Conservation (phyloP, 2,113 vertebrate species). For the Microtus ochrogaster region DNA sequence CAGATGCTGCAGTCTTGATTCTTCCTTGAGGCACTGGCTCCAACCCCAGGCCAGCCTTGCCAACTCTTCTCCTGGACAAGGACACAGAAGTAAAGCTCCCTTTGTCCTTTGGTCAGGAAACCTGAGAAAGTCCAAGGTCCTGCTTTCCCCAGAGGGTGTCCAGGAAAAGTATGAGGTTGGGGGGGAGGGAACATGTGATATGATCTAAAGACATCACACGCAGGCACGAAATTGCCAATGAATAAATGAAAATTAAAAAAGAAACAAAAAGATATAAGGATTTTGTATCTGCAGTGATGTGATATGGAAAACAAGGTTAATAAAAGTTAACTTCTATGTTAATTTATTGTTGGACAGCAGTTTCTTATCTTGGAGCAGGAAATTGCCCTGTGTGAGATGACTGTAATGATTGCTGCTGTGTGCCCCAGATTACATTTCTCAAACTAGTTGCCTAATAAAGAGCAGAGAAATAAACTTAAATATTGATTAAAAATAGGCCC, state of each 20-base stretch:
- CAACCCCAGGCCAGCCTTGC: background rate
- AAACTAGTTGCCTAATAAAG: background rate
- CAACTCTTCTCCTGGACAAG: background rate
- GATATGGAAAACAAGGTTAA: background rate
- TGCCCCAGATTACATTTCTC: background rate
- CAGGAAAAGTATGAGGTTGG: background rate
- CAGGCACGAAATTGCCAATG: background rate
- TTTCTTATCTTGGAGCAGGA: background rate
- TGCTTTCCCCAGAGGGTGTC: background rate
- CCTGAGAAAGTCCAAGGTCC: background rate
- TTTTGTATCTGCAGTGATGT: background rate
- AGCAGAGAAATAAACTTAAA: conserved; percentile 10
- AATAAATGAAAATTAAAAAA: background rate
- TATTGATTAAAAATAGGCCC: background rate
- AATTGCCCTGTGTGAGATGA: background rate
- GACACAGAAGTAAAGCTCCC: background rate
- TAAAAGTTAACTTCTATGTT: conserved; percentile 5
- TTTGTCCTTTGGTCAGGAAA: background rate
- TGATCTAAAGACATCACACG: background rate
- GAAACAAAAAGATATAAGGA: background rate
- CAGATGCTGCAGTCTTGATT: too few relatives aligned
- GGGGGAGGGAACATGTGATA: too few relatives aligned
- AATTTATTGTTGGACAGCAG: background rate
- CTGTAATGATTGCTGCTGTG: background rate
- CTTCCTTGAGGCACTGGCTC: background rate